Evolutionary conservation across 2,797 vertebrate species (phyloP), one percentile per base, ranked within the genome.

Genomic region (Danio jaintianensis): DNA sequence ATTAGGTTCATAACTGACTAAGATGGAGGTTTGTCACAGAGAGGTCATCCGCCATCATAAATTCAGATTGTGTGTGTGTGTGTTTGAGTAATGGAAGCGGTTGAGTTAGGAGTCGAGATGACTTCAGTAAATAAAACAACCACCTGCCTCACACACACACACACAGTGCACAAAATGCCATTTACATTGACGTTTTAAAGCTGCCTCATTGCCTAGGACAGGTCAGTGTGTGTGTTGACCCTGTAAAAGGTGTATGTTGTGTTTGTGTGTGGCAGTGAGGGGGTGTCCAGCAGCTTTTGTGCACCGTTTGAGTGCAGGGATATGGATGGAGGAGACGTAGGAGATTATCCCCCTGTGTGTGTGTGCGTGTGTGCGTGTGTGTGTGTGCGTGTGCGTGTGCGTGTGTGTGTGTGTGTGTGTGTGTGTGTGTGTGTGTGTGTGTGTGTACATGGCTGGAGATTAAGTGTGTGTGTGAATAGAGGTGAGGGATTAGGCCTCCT

Each of bases 381-480:
- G 95, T 95, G 93, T 93, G 94, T 98, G 97, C 85, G 63, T 80
- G 72, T 66, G 86, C 84, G 86, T 85, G 79, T 64, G 85, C 69
- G 75, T 82, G 83, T 11, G 86, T 88, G 94, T 94, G 94, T 92
- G 95, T 95, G 93, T 93, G 94, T 98, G 97, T 80, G 86, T 86
- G 85, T 83, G 67, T 80, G 86, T 86, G 85, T 85, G 63, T 80
- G 72, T 66, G 86, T 84, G 86, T 85, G 79, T 64, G 85, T 69
- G 75, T 82, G 83, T 11, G 86, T 88, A 85, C 83, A 48, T 89
- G 63, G 85, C 82, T 93, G 93, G 95, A 98, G 97, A 98, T 98
- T 99, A 98, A 96, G 94, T 94, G 94, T 92, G 95, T 95, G 93
- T 93, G 94, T 98, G 97, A 99, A 98, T 98, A 93, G 92, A 93